Conservation (phyloP, 2,113 vertebrate species). For the Anas platyrhynchos region DNA sequence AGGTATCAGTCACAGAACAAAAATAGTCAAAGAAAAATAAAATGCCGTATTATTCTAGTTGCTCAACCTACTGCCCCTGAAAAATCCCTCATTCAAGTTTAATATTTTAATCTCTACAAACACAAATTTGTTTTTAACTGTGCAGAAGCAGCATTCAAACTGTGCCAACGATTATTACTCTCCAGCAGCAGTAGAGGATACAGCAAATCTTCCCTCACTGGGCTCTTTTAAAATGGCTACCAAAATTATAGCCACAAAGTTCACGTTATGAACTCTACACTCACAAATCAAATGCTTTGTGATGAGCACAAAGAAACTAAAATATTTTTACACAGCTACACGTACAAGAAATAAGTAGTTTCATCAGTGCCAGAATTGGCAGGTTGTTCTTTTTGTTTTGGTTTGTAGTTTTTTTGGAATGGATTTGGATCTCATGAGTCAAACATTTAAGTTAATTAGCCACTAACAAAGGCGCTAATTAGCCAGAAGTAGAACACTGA, state of each 20-base stretch:
- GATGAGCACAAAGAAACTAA: not conserved
- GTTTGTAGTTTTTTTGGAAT: not conserved
- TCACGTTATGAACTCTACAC: not conserved
- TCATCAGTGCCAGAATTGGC: not conserved
- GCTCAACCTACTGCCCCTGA: not conserved
- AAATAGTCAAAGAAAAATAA: not conserved
- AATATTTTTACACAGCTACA: not conserved
- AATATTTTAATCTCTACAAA: rapidly evolving
- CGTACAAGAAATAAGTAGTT: not conserved
- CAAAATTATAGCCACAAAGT: not conserved
- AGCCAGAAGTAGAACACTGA: not conserved
- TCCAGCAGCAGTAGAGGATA: not conserved
- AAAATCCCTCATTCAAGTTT: not conserved
- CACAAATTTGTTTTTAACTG: not conserved
- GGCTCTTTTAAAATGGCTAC: not conserved
- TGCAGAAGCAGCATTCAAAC: not conserved
- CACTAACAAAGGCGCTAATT: slow-evolving; percentile 19
- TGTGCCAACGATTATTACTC: not conserved
- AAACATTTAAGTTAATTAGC: slow-evolving; percentile 36
- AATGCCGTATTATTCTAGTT: not conserved
- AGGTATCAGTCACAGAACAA: not conserved
- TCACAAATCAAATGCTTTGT: not conserved
- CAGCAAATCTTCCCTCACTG: not conserved
- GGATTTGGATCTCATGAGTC: slow-evolving; percentile 1
- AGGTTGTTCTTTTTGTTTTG: not conserved